phyloP scores from a whole-genome alignment of 2,797 vertebrate genomes.

The Pogonophryne albipinna region DNA sequence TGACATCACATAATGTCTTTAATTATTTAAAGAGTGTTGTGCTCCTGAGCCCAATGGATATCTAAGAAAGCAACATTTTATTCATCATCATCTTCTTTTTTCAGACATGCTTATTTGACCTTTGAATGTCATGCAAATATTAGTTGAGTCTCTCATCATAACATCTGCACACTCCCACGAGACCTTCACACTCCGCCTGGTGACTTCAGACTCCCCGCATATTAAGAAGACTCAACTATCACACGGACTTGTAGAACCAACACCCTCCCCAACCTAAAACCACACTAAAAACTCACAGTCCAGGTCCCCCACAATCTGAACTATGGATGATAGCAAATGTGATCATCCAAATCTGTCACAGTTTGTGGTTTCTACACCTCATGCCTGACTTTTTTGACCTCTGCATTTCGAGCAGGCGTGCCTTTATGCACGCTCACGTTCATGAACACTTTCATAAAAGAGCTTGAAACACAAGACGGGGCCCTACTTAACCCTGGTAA shows the following conservation, averaged over 20 bases:
- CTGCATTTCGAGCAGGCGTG: slow-evolving; percentile 6
- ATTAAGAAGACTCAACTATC: slow-evolving; percentile 56
- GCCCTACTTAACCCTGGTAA: slow-evolving; percentile 39
- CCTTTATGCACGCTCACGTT: neutral
- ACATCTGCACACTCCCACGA: slow-evolving; percentile 78
- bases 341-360: slow-evolving; percentile 21
- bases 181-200: slow-evolving; percentile 63
- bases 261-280: slow-evolving; percentile 64
- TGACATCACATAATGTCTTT: neutral
- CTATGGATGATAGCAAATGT: slow-evolving; percentile 38
- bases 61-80: neutral
- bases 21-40: neutral
- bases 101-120: slow-evolving; percentile 17
- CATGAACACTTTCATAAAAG: neutral
- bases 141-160: slow-evolving; percentile 37
- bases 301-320: slow-evolving; percentile 38
- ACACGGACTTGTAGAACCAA: slow-evolving; percentile 54
- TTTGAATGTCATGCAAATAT: slow-evolving; percentile 35
- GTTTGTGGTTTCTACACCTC: slow-evolving; percentile 6
- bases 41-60: neutral
- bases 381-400: slow-evolving; percentile 38
- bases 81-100: neutral
- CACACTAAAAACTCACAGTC: slow-evolving; percentile 46
- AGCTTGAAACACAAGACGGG: slow-evolving; percentile 5
- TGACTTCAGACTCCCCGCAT: slow-evolving; percentile 41